Evolutionary conservation across 1,140 invertebrate species (phyloP).

Genomic region (Danaus plexippus): DNA sequence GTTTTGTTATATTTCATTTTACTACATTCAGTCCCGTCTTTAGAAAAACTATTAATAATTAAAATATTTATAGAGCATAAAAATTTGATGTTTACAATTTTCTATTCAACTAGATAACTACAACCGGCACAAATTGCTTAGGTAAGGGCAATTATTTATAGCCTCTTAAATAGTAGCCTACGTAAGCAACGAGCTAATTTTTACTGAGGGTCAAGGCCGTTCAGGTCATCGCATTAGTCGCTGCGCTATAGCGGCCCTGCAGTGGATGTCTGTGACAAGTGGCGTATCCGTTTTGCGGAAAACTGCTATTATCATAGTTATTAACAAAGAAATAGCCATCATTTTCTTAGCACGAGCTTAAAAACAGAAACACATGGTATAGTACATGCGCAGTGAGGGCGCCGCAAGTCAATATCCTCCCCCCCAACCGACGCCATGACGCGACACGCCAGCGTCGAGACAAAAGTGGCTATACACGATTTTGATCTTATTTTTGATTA

Average conservation of each 20-base stretch:
- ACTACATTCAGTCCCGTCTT: too few species aligned
- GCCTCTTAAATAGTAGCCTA: slow-evolving; percentile 15
- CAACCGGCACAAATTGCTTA: too few species aligned
- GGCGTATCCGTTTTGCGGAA: slow-evolving; percentile 22
- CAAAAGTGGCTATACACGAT: slow-evolving; percentile 26
- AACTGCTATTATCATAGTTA: slow-evolving; percentile 22
- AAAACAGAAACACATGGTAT: slow-evolving; percentile 67
- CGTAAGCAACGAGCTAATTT: slow-evolving; percentile 24
- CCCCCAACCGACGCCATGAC: slow-evolving; percentile 59
- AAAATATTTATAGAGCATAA: too few species aligned
- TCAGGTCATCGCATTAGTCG: slow-evolving; percentile 16
- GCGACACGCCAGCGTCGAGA: slow-evolving; percentile 20
- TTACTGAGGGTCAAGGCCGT: slow-evolving; percentile 40
- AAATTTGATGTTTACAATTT: too few species aligned
- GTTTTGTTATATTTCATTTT: background rate
- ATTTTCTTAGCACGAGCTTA: slow-evolving; percentile 47
- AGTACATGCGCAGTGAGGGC: slow-evolving; percentile 61
- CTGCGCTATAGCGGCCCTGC: slow-evolving; percentile 24
- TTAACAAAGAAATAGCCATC: slow-evolving; percentile 40
- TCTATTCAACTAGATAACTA: too few species aligned
- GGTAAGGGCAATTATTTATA: slow-evolving; percentile 21
- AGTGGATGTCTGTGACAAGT: slow-evolving; percentile 16
- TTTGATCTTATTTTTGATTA: slow-evolving; percentile 6
- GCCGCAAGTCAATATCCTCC: slow-evolving; percentile 67
- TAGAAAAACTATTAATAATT: too few species aligned